Evolutionary conservation across 2,797 vertebrate species (phyloP), one percentile per base, ranked within the genome.

Genomic region (Otus scops): DNA sequence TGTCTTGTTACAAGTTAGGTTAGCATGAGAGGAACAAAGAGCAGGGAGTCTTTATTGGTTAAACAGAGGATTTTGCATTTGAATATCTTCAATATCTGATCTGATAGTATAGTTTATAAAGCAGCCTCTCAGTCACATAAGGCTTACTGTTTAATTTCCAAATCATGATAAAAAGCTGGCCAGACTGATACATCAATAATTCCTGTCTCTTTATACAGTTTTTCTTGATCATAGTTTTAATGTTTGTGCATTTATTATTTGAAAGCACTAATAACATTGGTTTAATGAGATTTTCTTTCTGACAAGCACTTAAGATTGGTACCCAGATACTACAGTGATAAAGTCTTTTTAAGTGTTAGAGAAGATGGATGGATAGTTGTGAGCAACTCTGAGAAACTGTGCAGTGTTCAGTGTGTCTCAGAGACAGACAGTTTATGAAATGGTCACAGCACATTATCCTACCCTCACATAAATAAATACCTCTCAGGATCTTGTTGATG

Each of bases 181-280:
- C 69, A 75, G 77, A 88, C 51, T 74, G 60, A 59, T 94, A 60
- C 75, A 53, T 70, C 80, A 86, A 45, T 95, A 94, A 93, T 76
- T 88, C 80, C 56, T 77, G 63, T 63, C 92, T 84, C 76, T 93
- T 95, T 89, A 47, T 89, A 79, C 61, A 63, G 23, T 76, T 96
- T 97, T 90, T 92, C 94, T 95, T 95, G 89, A 95, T 96, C 70
- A 27, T 83, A 64, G 43, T 83, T 89, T 71, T 70, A 91, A 90
- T 92, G 87, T 92, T 93, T 97, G 48, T 96, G 77, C 80, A 85
- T 93, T 86, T 97, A 83, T 95, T 96, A 91, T 93, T 90, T 89
- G 86, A 95, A 97, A 93, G 73, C 59, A 39, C 70, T 92, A 95
- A 93, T 97, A 96, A 81, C 84, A 78, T 81, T 65, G 36, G 51